A percentile compares a stretch with the other conserved stretches of the same genome.
Conservation (phyloP, 2,888 invertebrate genomes). For the Orchestes rusci region DNA sequence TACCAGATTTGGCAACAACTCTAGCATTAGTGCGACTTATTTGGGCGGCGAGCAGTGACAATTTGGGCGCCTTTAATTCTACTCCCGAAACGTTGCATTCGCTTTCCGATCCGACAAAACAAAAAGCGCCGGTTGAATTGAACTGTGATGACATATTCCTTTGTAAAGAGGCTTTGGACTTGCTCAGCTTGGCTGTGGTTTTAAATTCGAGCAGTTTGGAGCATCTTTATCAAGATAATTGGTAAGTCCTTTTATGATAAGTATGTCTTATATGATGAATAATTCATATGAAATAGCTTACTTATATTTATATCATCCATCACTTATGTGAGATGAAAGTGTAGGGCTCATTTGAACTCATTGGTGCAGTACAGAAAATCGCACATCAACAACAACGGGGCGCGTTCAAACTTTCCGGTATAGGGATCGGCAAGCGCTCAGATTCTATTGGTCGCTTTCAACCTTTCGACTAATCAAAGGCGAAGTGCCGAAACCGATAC, state of each 20-base stretch:
- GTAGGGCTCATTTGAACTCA: too few relatives aligned
- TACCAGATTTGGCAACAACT: conserved; percentile 67
- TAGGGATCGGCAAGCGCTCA: too few relatives aligned
- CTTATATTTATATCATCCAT: too few relatives aligned
- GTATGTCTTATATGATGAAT: too few relatives aligned
- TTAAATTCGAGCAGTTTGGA: conserved; percentile 84
- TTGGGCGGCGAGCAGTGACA: conserved; percentile 71
- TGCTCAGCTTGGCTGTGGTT: conserved; percentile 82
- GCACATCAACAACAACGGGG: too few relatives aligned
- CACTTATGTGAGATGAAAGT: too few relatives aligned
- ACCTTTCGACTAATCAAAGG: too few relatives aligned
- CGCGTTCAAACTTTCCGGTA: too few relatives aligned
- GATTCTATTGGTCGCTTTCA: too few relatives aligned
- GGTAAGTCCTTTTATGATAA: conserved; percentile 10
- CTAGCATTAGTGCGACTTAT: conserved; percentile 68
- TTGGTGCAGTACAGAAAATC: too few relatives aligned
- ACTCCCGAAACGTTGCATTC: conserved; percentile 57
- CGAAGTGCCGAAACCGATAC: too few relatives aligned
- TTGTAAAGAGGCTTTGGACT: conserved; percentile 89
- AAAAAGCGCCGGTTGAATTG: conserved; percentile 48
- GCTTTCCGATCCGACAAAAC: conserved; percentile 55
- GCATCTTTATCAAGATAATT: conserved; percentile 62
- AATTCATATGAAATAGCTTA: too few relatives aligned
- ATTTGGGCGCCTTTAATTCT: conserved; percentile 52
- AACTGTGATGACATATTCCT: conserved; percentile 40